A percentile compares a stretch with the other conserved stretches of the same genome.
These are phyloP conservation scores for Heteronetta atricapilla DNA, from an alignment of 2,113 vertebrate species.

Conservation along the genomic window DNA sequence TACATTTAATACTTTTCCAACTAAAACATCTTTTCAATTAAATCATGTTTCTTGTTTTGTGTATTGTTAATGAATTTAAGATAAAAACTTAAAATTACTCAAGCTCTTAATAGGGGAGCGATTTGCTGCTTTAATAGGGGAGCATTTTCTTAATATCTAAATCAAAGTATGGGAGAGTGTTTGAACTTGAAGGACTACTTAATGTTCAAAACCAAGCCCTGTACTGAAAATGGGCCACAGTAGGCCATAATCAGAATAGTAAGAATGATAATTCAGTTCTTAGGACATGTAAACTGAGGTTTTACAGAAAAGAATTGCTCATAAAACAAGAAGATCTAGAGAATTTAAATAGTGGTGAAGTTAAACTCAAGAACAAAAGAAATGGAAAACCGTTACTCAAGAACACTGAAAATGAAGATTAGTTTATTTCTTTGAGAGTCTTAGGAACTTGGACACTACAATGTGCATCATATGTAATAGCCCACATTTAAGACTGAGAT, in stretches of 20 bases:
- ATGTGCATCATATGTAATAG: background rate
- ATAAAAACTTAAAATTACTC: background rate
- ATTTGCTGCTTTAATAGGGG: background rate
- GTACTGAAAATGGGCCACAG: background rate
- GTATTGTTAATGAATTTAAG: background rate
- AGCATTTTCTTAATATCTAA: background rate
- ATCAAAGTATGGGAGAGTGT: background rate
- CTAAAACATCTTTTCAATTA: slow-evolving; percentile 3
- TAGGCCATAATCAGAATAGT: background rate
- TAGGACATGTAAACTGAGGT: background rate
- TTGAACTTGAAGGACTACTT: background rate
- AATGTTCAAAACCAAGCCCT: background rate
- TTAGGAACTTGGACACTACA: background rate
- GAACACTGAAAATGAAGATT: background rate
- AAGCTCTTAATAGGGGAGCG: background rate
- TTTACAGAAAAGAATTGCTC: background rate
- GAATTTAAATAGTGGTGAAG: background rate
- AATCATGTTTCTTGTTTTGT: background rate
- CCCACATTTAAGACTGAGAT: background rate
- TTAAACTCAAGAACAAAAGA: background rate
- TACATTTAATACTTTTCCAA: background rate
- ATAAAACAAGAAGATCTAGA: background rate
- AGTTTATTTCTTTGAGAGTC: background rate
- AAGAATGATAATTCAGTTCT: background rate
- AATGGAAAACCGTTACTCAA: background rate